phyloP scores from a whole-genome alignment of 2,113 vertebrate species.

The Lates calcarifer region DNA sequence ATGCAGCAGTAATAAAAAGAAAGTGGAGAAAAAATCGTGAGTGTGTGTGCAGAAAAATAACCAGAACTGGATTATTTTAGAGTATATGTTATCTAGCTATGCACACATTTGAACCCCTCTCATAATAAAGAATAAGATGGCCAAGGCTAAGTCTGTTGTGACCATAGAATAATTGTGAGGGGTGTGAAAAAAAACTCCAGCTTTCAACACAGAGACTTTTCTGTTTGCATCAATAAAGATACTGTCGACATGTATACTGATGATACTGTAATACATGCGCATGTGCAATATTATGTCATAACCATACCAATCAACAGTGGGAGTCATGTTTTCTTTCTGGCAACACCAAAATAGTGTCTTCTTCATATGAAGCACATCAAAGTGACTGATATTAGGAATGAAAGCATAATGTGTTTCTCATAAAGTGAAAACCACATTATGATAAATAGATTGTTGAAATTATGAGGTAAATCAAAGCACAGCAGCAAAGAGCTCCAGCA shows the following conservation, averaged over 20 bases:
- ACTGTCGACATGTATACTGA: background rate
- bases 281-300: background rate
- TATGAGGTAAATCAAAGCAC: no score
- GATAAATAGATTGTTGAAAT: background rate
- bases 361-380: background rate
- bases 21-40: constrained; percentile 20
- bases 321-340: background rate
- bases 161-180: background rate
- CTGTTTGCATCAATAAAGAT: background rate
- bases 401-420: background rate
- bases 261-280: background rate
- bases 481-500: no score
- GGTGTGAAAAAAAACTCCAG: background rate
- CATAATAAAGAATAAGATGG: constrained; percentile 5
- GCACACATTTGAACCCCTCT: background rate
- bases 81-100: background rate
- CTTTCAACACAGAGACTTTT: background rate
- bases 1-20: constrained; percentile 8
- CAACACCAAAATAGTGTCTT: background rate
- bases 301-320: background rate
- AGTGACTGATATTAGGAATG: no score
- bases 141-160: constrained; percentile 18
- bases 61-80: background rate
- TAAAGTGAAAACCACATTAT: background rate
- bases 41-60: constrained; percentile 18